Conservation (phyloP, 37 sponge, comb jelly and placozoan genomes). For the Dysidea cf. avara region DNA sequence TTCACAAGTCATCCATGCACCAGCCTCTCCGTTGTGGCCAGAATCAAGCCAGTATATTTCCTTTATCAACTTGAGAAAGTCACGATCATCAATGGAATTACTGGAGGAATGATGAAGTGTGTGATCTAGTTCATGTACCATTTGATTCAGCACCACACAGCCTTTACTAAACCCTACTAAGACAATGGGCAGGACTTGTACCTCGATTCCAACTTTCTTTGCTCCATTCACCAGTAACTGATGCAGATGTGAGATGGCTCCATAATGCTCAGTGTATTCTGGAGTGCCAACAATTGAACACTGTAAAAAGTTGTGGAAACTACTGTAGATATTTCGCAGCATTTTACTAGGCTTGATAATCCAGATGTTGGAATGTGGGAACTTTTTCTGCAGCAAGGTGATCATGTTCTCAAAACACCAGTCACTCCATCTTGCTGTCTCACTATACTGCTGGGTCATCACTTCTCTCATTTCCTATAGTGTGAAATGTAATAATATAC, state of each 20-base stretch:
- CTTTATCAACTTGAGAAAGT: constrained; percentile 44
- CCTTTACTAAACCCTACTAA: constrained; percentile 91
- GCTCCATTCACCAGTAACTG: constrained; percentile 27
- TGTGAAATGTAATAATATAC: not conserved
- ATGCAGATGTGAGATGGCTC: constrained; percentile 54
- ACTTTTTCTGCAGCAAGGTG: constrained; percentile 44
- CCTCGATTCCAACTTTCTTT: not conserved
- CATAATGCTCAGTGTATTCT: constrained; percentile 36
- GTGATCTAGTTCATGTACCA: constrained; percentile 68
- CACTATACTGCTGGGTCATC: constrained; percentile 40
- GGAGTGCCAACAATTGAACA: constrained; percentile 65
- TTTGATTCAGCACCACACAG: constrained; percentile 89
- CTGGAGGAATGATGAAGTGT: not conserved
- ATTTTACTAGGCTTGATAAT: constrained; percentile 63
- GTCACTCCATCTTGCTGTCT: constrained; percentile 44
- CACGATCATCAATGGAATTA: constrained; percentile 1
- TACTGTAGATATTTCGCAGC: constrained; percentile 64
- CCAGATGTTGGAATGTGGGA: constrained; percentile 62
- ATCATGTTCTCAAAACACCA: constrained; percentile 75
- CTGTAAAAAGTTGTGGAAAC: constrained; percentile 74
- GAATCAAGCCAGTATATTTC: constrained; percentile 86
- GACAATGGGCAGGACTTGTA: constrained; percentile 36
- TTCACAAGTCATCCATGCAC: constrained; percentile 74
- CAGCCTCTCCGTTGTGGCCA: constrained; percentile 79
- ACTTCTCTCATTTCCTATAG: constrained; percentile 12